Evolutionary conservation across 2,888 invertebrate species (phyloP), one percentile per base, ranked within the genome.

Genomic region (Rhabditoides inermis): DNA sequence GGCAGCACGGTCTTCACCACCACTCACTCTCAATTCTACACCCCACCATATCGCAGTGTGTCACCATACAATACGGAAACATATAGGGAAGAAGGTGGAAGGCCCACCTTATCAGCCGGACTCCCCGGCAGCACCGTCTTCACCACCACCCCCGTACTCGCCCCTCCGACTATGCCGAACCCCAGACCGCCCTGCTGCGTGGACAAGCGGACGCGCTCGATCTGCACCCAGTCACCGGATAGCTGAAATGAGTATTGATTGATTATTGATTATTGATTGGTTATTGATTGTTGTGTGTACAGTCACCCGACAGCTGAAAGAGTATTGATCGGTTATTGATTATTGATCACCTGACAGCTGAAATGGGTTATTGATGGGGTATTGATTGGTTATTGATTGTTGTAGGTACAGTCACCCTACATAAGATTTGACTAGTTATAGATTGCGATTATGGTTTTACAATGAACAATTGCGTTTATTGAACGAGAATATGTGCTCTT

Each of bases 141-240:
- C 15, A 98, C 94, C 60, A 98, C 94, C n/a, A 98, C 95, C 5
- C 98, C 95, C 65, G 94, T 92, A 65, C 90, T 90, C 69, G 92
- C 85, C 35, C 82, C 82, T 10, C 95, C 95, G 75, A 98, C 92
- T 73, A 98, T 98, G 70, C 95, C 98, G 81, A 98, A 98, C 36
- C 98, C 98, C 67, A 98, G 84, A n/a, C 73, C 74, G 35, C 56
- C 63, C 27, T 55, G 45, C 36, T n/a, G 32, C 10, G 39, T 6
- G 18, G 10, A 39, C 6, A 18, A 39, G 6, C 10, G 39, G 15
- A 32, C 32, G 32, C 32, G 7, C 7, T 15, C 32, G 15, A 10
- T 15, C 7, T 95, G 94, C 73, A 91, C 91, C 92, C 92, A 95
- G 84, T 95, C 95, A 79, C 94, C 94, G 81, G 89, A 92, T 82